Evolutionary conservation across 2,797 vertebrate species (phyloP), one percentile per base, ranked within the genome.

Genomic region (Sebastes paucispinis): DNA sequence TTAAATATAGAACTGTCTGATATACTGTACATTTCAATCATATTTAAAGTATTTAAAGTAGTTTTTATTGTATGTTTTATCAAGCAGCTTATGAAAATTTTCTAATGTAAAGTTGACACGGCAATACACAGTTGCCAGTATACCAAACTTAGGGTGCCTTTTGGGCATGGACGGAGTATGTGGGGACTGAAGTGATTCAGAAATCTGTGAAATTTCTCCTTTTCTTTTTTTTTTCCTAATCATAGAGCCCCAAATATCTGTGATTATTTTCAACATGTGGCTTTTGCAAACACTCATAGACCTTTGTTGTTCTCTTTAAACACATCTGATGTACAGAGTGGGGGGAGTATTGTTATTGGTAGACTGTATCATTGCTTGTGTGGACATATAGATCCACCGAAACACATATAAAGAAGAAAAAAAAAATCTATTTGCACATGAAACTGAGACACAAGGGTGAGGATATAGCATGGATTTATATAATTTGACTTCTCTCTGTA

Each of bases 1-100:
- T 93, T 84, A 85, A 88, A 92, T 89, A 91, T 91, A 93, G 80
- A 88, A 75, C 79, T 92, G 83, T 91, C 88, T 86, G 62, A 91
- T 91, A 90, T 87, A 87, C 84, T 95, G 94, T 94, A 95, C 86
- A 94, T 93, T 93, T 90, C 34, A 91, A 94, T 90, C 87, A 91
- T 89, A 94, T 91, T 87, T 87, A 90, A 92, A 91, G 73, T 92
- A 93, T 91, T 92, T 91, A 88, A 91, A 91, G 88, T 94, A 88
- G 87, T 92, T 95, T 94, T 92, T 92, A 93, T 91, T 85, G 88
- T 94, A 91, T 83, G 88, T 93, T 93, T 92, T 92, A 90, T 90
- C 78, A 90, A 92, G 64, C 78, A 84, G 84, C 75, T 87, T 81
- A 79, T 83, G 82, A 88, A 29, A 83, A 81, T 92, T 92, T 93